Conservation (phyloP, 2,888 invertebrate genomes). For the Pseudanteris insignis region DNA sequence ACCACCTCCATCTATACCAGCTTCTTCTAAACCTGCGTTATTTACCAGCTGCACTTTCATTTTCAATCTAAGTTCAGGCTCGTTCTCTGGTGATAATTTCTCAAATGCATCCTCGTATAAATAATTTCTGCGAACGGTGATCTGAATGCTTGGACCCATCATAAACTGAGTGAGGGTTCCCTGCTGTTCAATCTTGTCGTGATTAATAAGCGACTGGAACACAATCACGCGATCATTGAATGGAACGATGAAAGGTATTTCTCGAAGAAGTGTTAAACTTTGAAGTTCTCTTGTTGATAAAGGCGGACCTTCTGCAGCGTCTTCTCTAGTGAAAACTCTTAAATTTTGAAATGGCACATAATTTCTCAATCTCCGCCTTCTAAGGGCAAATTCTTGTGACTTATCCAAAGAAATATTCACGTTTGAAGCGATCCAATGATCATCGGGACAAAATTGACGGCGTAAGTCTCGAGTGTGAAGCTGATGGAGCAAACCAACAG, state of each 20-base stretch:
- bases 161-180: constrained; percentile 79
- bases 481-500: constrained; percentile 80
- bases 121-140: constrained; percentile 86
- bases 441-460: constrained; percentile 77
- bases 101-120: constrained; percentile 99
- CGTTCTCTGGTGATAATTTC: constrained; percentile 89
- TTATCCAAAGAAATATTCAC: constrained; percentile 68
- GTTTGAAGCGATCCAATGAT: constrained; percentile 73
- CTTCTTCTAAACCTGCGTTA: constrained; percentile 90
- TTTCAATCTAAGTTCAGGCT: constrained; percentile 85
- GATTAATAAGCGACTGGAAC: constrained; percentile 75
- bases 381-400: constrained; percentile 69
- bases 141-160: constrained; percentile 78
- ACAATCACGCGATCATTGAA: constrained; percentile 90
- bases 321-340: constrained; percentile 70
- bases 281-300: constrained; percentile 88
- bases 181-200: constrained; percentile 77
- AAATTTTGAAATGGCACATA: constrained; percentile 70
- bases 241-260: constrained; percentile 93
- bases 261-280: constrained; percentile 86
- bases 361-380: constrained; percentile 65
- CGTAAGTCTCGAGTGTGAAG: constrained; percentile 88
- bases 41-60: constrained; percentile 92
- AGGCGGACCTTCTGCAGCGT: constrained; percentile 81
- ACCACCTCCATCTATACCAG: constrained; percentile 97